These are phyloP conservation scores for Stigmatopora nigra DNA, from an alignment of 2,113 vertebrate species.

Conservation along the genomic window DNA sequence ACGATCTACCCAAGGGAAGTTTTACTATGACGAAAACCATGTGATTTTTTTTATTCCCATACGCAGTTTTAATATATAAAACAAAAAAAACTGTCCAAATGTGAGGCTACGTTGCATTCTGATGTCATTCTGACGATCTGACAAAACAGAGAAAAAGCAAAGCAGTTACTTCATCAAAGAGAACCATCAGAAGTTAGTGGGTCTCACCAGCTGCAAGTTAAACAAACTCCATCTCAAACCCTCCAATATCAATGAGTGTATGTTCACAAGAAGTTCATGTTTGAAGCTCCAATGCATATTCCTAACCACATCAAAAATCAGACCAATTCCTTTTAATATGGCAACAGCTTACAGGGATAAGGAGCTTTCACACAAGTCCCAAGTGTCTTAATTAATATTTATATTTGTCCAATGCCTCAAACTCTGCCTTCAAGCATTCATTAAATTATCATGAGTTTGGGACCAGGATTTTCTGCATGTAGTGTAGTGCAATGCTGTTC, in stretches of 20 bases:
- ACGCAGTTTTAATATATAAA: background rate
- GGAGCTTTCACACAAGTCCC: conserved; percentile 62
- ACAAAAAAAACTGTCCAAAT: conserved; percentile 3
- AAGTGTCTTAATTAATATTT: conserved; percentile 76
- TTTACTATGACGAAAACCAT: conserved; percentile 12
- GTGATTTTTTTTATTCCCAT: background rate
- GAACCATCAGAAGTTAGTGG: conserved; percentile 10
- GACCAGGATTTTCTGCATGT: conserved; percentile 51
- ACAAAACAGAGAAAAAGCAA: conserved; percentile 9
- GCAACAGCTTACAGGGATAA: conserved; percentile 62
- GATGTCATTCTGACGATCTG: conserved; percentile 10
- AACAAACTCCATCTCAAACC: conserved; percentile 37
- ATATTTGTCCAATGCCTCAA: conserved; percentile 75
- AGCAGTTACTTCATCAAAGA: conserved; percentile 16
- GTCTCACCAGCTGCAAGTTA: conserved; percentile 23
- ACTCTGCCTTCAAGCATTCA: conserved; percentile 74
- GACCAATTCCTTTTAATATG: conserved; percentile 62
- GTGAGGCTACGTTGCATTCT: background rate
- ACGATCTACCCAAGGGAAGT: background rate
- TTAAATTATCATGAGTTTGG: conserved; percentile 72
- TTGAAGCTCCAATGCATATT: conserved; percentile 69
- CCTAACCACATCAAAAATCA: conserved; percentile 59
- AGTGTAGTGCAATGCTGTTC: conserved; percentile 32
- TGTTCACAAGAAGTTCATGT: conserved; percentile 54
- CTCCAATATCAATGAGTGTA: conserved; percentile 41